Base-by-base conservation (phyloP, 1,140 invertebrate genomes). In the Teleogryllus occipitalis region DNA sequence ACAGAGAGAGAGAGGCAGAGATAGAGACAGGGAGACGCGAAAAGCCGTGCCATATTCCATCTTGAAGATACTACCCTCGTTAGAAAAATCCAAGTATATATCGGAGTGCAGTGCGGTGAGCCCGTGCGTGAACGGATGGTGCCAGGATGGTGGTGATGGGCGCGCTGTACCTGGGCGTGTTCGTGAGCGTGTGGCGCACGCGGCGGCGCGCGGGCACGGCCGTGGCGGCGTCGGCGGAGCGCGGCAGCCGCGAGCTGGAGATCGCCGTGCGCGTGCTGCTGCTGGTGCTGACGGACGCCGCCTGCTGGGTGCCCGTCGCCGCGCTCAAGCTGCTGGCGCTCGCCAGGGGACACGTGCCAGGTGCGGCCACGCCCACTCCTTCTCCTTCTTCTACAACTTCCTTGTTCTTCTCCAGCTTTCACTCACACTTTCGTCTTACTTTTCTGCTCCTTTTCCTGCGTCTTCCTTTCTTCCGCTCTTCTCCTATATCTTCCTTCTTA, bases 261-360 rank as follows among this genome's bases (percentile, higher is more conserved):
- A 91, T 94, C 82, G 92, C 91, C 4, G 84, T 91, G 14, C 87
- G 93, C 80, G 94, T 94, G 84, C 93, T 93, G 82, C 89, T 94
- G 81, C 94, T 95, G 78, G 92, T 94, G 2, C 84, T 93, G 21
- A 93, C 92, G 0, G 91, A 95, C 84, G 89, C 89, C n/a, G 83
- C 90, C 39, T 95, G 93, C 83, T 95, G 93, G 93, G 87, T 89
- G 8, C 93, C 93, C 7, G 92, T 94, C 46, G 92, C 93, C 48
- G 82, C 89, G 22, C 85, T 93, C 74, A 94, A 95, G 84, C 87
- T 92, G 54, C 82, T 90, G 75, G 92, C 91, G 5, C 87, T 94
- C 80, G 85, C 81, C 48, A 86, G 88, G 80, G 84, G 88, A 75
- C 86, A 88, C 77, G 87, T 91, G 49, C 88, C 89, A 74, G 85